Base-by-base conservation (phyloP, 1,140 invertebrate genomes). In the Thaumetopoea pityocampa region DNA sequence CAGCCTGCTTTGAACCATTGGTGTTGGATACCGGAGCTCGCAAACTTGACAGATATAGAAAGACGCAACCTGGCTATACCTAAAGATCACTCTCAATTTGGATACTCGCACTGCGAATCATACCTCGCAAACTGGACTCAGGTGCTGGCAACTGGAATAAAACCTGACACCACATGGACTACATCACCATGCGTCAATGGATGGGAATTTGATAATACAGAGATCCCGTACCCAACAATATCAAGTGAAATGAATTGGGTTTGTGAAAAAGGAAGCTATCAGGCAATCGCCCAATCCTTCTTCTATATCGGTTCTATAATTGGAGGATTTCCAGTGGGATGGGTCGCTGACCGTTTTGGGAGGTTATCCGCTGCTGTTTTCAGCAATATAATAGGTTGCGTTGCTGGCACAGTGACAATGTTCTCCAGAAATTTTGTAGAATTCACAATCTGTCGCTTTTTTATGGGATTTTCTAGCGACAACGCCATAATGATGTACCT, bases 401-500 rank as follows among this genome's bases (percentile, higher is more conserved):
- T 90, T 18, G 90, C 89, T 47, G 91, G 90, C 2, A 74, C 90
- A n/a, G 85, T 81, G 1, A 91, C 88, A 7, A 87, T 89, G 4
- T 90, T 90, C 58, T 85, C 89, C 0, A 77, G 67, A 18, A 85
- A 88, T 55, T 90, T 90, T 48, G 47, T 77, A 19, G 82, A 86
- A 12, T 92, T 91, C 86, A 66, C 85, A 1, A 38, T 88, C 8
- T 87, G 89, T 49, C 77, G 91, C 19, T 85, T 92, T 47, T 86
- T 91, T 18, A 89, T 90, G 30, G 91, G 90, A 2, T 88, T 92
- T 59, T 89, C 91, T 4, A 93, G 93, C 71, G 92, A 94, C 69
- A 93, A 92, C 54, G 93, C 92, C 74, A 92, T 92, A 38, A 93
- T 93, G 90, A 93, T 93, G 91, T 80, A 77, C 27, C 46, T 78